Percentiles rank a stretch among this genome's conserved stretches.
These are phyloP conservation scores for Drosophila aff. DNA, from an alignment of 1,140 invertebrate genomes.

Conservation along the genomic window DNA sequence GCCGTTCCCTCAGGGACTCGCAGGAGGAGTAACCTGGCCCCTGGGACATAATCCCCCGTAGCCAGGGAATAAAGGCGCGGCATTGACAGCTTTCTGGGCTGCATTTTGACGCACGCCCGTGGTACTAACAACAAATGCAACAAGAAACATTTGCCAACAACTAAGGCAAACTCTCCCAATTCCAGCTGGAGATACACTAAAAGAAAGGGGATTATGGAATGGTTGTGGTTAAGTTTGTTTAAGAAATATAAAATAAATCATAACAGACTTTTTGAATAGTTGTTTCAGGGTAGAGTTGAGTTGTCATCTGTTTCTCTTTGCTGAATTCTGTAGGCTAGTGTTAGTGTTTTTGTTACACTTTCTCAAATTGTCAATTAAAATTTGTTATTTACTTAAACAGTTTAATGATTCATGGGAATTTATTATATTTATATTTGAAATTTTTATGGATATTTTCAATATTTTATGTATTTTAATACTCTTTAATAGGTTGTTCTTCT, in stretches of 20 bases:
- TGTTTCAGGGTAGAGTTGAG: not conserved
- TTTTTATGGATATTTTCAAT: not conserved
- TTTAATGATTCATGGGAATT: not conserved
- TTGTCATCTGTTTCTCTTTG: too few species aligned
- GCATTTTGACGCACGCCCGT: conserved; percentile 70
- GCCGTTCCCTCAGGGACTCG: conserved; percentile 18
- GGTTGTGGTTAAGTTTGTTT: too few species aligned
- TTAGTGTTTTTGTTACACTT: not conserved
- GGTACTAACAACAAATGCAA: conserved; percentile 34
- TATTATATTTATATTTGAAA: not conserved
- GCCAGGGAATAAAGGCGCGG: conserved; percentile 56
- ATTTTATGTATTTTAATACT: not conserved
- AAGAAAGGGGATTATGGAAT: not conserved
- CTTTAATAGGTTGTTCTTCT: not conserved
- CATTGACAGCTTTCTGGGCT: conserved; percentile 64
- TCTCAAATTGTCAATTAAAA: not conserved
- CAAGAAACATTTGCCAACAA: conserved; percentile 18
- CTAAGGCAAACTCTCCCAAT: conserved; percentile 42
- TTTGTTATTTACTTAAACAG: not conserved
- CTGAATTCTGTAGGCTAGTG: too few species aligned
- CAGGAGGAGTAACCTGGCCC: conserved; percentile 20
- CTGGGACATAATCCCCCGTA: conserved; percentile 21
- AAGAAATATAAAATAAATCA: too few species aligned
- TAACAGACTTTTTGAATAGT: not conserved
- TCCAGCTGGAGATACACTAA: conserved; percentile 5